Conservation (phyloP, 2,113 vertebrate species). For the Cebidichthys violaceus region DNA sequence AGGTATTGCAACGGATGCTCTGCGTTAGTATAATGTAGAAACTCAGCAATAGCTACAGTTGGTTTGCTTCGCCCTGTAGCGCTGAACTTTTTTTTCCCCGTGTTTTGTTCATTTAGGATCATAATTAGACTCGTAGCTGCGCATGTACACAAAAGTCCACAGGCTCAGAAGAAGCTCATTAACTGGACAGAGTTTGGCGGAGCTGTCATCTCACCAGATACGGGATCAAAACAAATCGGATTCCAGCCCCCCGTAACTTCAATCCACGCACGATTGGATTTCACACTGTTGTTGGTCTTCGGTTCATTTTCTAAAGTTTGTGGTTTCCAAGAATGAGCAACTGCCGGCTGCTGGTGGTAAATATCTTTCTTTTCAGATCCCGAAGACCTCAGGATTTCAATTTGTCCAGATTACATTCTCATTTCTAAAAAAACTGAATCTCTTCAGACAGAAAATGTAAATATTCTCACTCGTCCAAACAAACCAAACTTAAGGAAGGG, state of each 20-base stretch:
- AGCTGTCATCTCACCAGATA: constrained; percentile 41
- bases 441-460: not conserved
- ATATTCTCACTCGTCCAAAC: not conserved
- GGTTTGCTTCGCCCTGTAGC: constrained; percentile 28
- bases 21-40: constrained; percentile 5
- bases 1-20: not conserved
- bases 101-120: constrained; percentile 46
- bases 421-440: not conserved
- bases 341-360: constrained; percentile 15
- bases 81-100: not conserved
- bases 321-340: not conserved
- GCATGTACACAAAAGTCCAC: constrained; percentile 37
- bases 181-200: constrained; percentile 42
- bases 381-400: not conserved
- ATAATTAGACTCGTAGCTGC: constrained; percentile 32
- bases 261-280: constrained; percentile 39
- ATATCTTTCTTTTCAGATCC: constrained; percentile 14
- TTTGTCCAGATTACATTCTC: not conserved
- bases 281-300: constrained; percentile 6
- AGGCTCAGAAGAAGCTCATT: constrained; percentile 53
- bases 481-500: not conserved
- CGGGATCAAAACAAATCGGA: constrained; percentile 44
- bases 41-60: not conserved
- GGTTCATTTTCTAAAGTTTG: constrained; percentile 8
- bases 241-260: constrained; percentile 37